These are phyloP conservation scores for Ennomos quercinarius DNA, from an alignment of 2,888 invertebrate species.

Conservation along the genomic window DNA sequence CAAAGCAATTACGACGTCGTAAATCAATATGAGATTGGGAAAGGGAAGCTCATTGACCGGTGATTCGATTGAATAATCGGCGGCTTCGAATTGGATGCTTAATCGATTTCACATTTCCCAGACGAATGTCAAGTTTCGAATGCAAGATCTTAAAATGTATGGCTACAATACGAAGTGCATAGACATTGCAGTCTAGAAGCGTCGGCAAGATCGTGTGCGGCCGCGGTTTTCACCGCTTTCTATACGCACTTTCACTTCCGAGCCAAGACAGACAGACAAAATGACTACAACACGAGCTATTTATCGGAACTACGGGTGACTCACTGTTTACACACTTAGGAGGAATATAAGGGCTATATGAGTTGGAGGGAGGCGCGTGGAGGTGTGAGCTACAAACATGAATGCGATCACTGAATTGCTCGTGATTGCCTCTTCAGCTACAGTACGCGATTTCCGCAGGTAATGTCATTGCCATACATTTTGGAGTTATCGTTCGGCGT, in stretches of 20 bases:
- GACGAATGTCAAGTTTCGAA: slow-evolving; percentile 37
- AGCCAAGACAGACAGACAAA: slow-evolving; percentile 59
- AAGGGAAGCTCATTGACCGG: slow-evolving; percentile 13
- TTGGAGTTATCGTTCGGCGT: no score
- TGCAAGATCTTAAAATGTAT: slow-evolving; percentile 33
- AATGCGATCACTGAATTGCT: no score
- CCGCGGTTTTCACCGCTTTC: slow-evolving; percentile 67
- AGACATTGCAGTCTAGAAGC: slow-evolving; percentile 57
- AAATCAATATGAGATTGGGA: slow-evolving; percentile 13
- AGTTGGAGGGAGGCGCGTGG: slow-evolving; percentile 4
- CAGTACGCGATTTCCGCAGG: no score
- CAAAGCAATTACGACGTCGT: slow-evolving; percentile 11
- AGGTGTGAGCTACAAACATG: neutral
- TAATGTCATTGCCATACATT: no score
- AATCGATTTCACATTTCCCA: slow-evolving; percentile 20
- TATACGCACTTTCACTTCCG: slow-evolving; percentile 71
- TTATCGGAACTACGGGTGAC: slow-evolving; percentile 56
- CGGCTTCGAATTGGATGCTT: slow-evolving; percentile 3
- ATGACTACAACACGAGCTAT: slow-evolving; percentile 54
- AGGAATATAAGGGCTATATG: slow-evolving; percentile 38
- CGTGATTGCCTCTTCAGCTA: no score
- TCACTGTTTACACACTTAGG: slow-evolving; percentile 52
- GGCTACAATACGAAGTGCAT: slow-evolving; percentile 46
- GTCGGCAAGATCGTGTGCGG: slow-evolving; percentile 53
- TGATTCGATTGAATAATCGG: slow-evolving; percentile 6